These are phyloP conservation scores for Loripinus fragilis DNA, from an alignment of 2,888 invertebrate species.

Conservation along the genomic window DNA sequence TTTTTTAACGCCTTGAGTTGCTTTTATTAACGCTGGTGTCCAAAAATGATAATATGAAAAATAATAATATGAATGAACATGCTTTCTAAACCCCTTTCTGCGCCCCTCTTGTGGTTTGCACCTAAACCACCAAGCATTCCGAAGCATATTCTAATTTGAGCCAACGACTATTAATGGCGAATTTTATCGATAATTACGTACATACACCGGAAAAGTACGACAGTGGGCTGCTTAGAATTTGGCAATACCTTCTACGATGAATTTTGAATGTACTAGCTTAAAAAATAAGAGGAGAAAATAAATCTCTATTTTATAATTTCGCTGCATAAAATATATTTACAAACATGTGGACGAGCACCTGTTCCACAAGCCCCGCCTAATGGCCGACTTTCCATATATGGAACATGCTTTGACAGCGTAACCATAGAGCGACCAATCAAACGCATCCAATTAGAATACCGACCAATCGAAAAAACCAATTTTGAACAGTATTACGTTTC, in stretches of 20 bases:
- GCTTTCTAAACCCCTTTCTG: background rate
- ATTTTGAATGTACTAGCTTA: background rate
- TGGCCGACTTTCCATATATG: constrained; percentile 68
- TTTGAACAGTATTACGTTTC: constrained; percentile 72
- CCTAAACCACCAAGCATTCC: constrained; percentile 13
- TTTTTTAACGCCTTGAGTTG: too few species aligned
- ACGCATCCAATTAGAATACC: constrained; percentile 55
- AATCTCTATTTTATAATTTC: background rate
- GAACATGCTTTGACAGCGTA: constrained; percentile 65
- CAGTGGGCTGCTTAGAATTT: background rate
- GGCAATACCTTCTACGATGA: background rate
- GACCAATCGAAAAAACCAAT: constrained; percentile 67
- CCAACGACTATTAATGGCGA: background rate
- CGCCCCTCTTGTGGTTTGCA: constrained; percentile 7
- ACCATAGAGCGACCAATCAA: constrained; percentile 67
- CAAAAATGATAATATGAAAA: too few species aligned
- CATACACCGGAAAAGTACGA: background rate
- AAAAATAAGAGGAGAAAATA: background rate
- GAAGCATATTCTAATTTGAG: background rate
- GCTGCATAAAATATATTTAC: background rate
- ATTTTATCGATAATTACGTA: background rate
- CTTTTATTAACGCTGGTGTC: too few species aligned
- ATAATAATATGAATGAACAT: too few species aligned
- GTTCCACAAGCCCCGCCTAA: constrained; percentile 48
- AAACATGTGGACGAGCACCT: constrained; percentile 45